A percentile compares a stretch with the other conserved stretches of the same genome.
These are phyloP conservation scores for Chalcosyrphus nemorum DNA, from an alignment of 2,888 invertebrate species.

Conservation along the genomic window DNA sequence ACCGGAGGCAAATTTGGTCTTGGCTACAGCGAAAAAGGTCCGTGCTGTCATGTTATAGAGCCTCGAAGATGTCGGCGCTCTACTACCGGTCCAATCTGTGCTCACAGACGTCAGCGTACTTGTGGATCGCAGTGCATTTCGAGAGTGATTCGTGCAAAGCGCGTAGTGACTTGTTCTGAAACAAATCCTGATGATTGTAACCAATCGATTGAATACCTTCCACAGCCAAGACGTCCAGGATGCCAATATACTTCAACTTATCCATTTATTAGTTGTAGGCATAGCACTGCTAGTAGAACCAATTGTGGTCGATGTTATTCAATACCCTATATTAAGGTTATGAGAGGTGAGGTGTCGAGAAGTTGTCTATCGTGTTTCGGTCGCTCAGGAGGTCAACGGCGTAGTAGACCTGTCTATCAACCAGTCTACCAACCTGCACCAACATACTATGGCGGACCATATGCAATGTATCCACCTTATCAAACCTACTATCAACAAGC, in stretches of 20 bases:
- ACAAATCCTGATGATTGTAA: conserved; percentile 74
- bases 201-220: conserved; percentile 76
- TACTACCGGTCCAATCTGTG: conserved; percentile 73
- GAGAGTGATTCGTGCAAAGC: conserved; percentile 77
- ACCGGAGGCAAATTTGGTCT: conserved; percentile 80
- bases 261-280: conserved; percentile 74
- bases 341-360: conserved; percentile 40
- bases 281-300: neutral
- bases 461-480: conserved; percentile 3
- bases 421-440: neutral
- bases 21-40: conserved; percentile 78
- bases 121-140: conserved; percentile 79
- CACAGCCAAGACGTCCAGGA: conserved; percentile 65
- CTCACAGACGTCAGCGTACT: conserved; percentile 76
- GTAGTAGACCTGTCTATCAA: neutral
- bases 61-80: conserved; percentile 70
- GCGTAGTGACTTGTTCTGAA: conserved; percentile 74
- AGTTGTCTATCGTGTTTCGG: conserved; percentile 24
- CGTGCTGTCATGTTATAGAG: conserved; percentile 78
- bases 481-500: conserved; percentile 1
- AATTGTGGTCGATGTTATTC: conserved; percentile 24
- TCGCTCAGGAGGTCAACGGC: neutral
- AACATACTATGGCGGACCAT: neutral
- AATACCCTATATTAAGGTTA: conserved; percentile 37
- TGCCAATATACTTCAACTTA: conserved; percentile 72